These are phyloP conservation scores for Lipophrys pholis DNA, from an alignment of 2,113 vertebrate genomes.

Conservation along the genomic window DNA sequence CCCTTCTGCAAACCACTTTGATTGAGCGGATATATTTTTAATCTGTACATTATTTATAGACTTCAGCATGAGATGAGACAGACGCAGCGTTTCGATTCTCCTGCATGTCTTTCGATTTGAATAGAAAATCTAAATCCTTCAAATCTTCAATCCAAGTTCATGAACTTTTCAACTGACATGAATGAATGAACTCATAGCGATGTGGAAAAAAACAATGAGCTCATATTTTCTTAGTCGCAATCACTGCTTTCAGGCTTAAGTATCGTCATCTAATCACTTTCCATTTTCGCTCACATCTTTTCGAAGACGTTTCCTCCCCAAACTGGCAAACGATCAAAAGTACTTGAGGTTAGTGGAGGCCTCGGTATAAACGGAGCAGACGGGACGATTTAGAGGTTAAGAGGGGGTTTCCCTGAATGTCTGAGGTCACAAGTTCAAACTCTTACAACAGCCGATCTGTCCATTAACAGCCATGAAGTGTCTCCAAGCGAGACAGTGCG, in stretches of 20 bases:
- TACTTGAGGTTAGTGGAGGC: background rate
- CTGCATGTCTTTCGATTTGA: background rate
- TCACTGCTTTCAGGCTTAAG: background rate
- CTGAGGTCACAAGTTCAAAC: slow-evolving; percentile 48
- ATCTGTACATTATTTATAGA: no score
- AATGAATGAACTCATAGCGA: no score
- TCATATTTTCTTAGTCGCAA: background rate
- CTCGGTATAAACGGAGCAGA: background rate
- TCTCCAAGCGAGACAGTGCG: slow-evolving; percentile 17
- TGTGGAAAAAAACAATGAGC: background rate
- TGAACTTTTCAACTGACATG: background rate
- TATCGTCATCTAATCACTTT: background rate
- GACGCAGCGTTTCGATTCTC: background rate
- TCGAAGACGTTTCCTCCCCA: background rate
- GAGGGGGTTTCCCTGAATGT: background rate
- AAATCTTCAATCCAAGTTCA: background rate
- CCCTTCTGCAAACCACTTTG: no score
- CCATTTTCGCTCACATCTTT: background rate
- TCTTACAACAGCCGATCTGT: slow-evolving; percentile 40
- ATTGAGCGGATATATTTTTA: no score
- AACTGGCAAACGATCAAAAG: background rate
- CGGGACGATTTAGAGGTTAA: background rate
- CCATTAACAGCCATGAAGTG: slow-evolving; percentile 29
- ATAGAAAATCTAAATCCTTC: background rate
- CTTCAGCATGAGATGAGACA: no score